These are phyloP conservation scores for Rutilus rutilus DNA, from an alignment of 2,113 vertebrate genomes.

Conservation along the genomic window DNA sequence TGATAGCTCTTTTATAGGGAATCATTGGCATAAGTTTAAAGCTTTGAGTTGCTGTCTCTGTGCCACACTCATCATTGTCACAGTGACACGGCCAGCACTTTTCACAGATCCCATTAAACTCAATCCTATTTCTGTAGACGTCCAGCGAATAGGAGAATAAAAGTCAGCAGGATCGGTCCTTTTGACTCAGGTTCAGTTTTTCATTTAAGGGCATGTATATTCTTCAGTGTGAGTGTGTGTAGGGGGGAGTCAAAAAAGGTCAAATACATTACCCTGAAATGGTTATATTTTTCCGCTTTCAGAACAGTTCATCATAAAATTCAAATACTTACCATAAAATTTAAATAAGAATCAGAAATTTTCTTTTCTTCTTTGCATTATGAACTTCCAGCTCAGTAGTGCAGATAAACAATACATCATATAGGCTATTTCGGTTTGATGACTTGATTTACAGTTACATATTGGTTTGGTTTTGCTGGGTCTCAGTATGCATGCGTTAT, in stretches of 20 bases:
- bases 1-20: not conserved
- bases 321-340: not conserved
- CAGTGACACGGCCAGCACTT: not conserved
- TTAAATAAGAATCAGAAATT: not conserved
- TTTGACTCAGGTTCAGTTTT: not conserved
- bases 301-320: not conserved
- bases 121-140: conserved; percentile 24
- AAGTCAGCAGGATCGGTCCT: not conserved
- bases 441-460: not conserved
- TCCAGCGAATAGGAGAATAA: not conserved
- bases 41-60: not conserved
- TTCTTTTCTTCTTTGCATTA: not conserved
- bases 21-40: conserved; percentile 21
- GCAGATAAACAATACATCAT: not conserved
- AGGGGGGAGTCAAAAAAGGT: not conserved
- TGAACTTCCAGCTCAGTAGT: not conserved
- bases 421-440: not conserved
- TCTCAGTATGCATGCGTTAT: too few relatives aligned
- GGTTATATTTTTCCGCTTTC: not conserved
- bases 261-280: not conserved
- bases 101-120: conserved; percentile 13
- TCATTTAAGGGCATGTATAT: conserved; percentile 6
- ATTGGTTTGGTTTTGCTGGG: not conserved
- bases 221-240: not conserved
- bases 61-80: conserved; percentile 1